These are phyloP conservation scores for Heliconius hortense DNA, from an alignment of 2,888 invertebrate genomes.

Conservation along the genomic window DNA sequence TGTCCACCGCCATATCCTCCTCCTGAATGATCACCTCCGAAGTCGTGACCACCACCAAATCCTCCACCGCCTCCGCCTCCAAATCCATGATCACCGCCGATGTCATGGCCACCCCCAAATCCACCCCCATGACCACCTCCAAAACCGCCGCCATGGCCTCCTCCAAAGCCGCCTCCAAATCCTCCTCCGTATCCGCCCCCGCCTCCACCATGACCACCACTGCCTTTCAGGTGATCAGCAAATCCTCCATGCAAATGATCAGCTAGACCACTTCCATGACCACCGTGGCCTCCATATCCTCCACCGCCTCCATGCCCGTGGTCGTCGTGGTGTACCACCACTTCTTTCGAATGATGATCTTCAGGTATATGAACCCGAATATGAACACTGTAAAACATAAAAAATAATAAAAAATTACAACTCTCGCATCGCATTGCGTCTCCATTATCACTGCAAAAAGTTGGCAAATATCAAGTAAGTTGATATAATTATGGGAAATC, in stretches of 20 bases:
- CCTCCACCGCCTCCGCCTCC: constrained; percentile 45
- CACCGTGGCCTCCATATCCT: constrained; percentile 46
- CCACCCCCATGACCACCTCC: constrained; percentile 45
- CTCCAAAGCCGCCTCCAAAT: constrained; percentile 46
- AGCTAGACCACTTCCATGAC: constrained; percentile 53
- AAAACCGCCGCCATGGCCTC: constrained; percentile 46
- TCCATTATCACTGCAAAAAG: constrained; percentile 34
- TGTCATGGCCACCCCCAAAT: constrained; percentile 45
- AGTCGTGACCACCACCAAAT: constrained; percentile 41
- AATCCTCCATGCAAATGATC: constrained; percentile 64
- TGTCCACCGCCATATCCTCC: constrained; percentile 48
- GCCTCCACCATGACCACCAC: constrained; percentile 51
- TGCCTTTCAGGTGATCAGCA: constrained; percentile 56
- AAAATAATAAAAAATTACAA: constrained; percentile 27
- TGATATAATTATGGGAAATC: constrained; percentile 38
- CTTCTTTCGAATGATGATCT: constrained; percentile 73
- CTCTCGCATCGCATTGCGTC: constrained; percentile 25
- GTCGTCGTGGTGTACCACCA: constrained; percentile 68
- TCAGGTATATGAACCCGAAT: constrained; percentile 82
- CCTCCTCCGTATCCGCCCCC: constrained; percentile 48
- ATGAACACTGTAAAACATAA: constrained; percentile 76
- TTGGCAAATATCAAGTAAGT: constrained; percentile 33
- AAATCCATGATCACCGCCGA: constrained; percentile 42
- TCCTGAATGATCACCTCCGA: constrained; percentile 50
- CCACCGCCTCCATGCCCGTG: constrained; percentile 54